phyloP scores from a whole-genome alignment of 2,113 vertebrate species.

The Orientallactaga bullata region DNA sequence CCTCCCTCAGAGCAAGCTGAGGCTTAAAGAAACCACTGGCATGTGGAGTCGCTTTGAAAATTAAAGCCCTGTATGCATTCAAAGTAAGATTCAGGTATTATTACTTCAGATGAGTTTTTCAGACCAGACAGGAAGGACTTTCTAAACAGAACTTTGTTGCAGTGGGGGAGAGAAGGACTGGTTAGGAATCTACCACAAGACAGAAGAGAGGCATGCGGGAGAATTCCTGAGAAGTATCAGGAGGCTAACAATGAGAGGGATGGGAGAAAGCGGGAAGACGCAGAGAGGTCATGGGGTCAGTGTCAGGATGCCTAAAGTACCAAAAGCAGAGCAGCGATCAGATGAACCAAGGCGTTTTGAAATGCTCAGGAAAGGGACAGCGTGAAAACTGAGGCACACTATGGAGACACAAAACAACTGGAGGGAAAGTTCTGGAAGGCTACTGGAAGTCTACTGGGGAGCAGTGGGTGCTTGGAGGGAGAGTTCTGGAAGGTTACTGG shows the following conservation, averaged over 20 bases:
- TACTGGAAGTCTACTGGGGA: no score
- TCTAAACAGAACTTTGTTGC: conserved; percentile 32
- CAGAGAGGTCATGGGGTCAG: neutral
- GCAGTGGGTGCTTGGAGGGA: neutral
- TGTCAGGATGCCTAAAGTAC: neutral
- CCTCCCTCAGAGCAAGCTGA: neutral
- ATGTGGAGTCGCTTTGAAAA: conserved; percentile 45
- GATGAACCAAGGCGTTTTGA: neutral
- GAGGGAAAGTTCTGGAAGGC: no score
- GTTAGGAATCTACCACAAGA: neutral
- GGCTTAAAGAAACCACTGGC: neutral
- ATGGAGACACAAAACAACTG: neutral
- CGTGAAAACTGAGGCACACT: neutral
- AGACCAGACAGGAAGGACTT: conserved; percentile 17
- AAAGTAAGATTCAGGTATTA: conserved; percentile 31
- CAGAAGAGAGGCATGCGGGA: neutral
- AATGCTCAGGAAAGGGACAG: neutral
- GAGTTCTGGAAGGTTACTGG: neutral
- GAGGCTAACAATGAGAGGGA: neutral
- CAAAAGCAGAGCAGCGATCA: neutral
- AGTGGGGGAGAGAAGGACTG: no score
- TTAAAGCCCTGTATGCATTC: neutral
- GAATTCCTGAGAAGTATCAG: neutral
- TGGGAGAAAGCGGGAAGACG: neutral
- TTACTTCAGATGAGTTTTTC: conserved; percentile 32